Conservation (phyloP, 2,888 invertebrate species). For the Cephus pulcher region DNA sequence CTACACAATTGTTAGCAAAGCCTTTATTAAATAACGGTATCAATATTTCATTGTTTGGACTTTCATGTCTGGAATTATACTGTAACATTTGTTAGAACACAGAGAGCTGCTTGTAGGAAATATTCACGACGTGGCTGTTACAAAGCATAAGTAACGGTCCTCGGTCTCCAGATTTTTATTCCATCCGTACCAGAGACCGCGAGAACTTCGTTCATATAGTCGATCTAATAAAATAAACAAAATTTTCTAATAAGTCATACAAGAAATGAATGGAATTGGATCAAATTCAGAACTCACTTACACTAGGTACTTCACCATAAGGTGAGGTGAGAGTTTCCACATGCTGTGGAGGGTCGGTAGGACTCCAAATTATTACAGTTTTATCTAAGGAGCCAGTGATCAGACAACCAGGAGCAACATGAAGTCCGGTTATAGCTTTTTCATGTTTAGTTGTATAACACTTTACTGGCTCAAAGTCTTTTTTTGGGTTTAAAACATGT, state of each 20-base stretch:
- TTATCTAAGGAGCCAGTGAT: constrained; percentile 61
- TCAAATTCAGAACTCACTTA: constrained; percentile 34
- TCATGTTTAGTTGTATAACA: constrained; percentile 51
- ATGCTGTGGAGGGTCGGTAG: constrained; percentile 58
- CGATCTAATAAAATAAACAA: constrained; percentile 44
- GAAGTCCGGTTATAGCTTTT: constrained; percentile 57
- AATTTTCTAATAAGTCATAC: constrained; percentile 13
- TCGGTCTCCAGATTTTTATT: constrained; percentile 58
- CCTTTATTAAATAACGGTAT: constrained; percentile 29
- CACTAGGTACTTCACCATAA: constrained; percentile 55
- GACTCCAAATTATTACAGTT: constrained; percentile 56
- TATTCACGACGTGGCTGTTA: not conserved
- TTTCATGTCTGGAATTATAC: not conserved
- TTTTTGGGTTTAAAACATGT: constrained; percentile 51
- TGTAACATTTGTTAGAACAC: not conserved
- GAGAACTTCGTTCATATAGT: constrained; percentile 55
- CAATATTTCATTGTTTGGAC: constrained; percentile 5
- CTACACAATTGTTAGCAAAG: constrained; percentile 25
- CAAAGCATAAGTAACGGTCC: constrained; percentile 17
- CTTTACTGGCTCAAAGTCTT: constrained; percentile 49
- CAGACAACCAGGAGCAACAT: constrained; percentile 53
- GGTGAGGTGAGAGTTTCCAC: constrained; percentile 41
- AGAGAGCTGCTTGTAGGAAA: not conserved
- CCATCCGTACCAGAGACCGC: constrained; percentile 54
- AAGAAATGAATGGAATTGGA: not conserved